Evolutionary conservation across 2,113 vertebrate genomes (phyloP), one percentile per base, ranked within the genome.

Genomic region (Pheucticus melanocephalus): DNA sequence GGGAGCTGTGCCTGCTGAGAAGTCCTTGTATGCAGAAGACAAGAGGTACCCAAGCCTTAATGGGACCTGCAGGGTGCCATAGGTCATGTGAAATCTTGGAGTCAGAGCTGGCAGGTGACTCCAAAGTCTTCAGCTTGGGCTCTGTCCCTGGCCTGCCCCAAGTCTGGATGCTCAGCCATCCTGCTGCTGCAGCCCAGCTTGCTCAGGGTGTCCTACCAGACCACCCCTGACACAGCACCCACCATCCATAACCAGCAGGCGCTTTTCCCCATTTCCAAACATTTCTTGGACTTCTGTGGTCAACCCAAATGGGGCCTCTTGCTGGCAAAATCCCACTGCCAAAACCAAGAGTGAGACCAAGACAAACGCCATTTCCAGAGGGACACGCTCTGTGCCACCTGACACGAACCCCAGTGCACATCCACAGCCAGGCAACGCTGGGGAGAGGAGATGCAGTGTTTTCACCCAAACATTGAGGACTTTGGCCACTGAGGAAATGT

Each of bases 401-500:
- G 65, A 51, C 59, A 11, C 0, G 0, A 57, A 20, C 47, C 27
- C 12, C 0, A 30, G 5, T 0, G 3, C 57, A 6, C 31, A 28
- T 27, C 21, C 40, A 59, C 40, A 73, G 54, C 23, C 10, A 2
- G 45, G 37, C 2, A 11, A 14, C 6, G 39, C 70, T 86, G 77
- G 13, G 68, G 39, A 66, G 35, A 59, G 25, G 51, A 64, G 18
- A 66, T 44, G 50, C 76, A 9, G 59, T 37, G 68, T 89, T 95
- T 97, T 89, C 88, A 89, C 95, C 95, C 81, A 91, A 73, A 88
- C 59, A 57, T 6, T 25, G 80, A 92, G 81, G 68, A 83, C 78
- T 90, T 95, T 91, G 94, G 95, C 71, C 97, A 92, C 86, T 6
- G 72, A 96, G 77, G 88, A 88, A 93, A 95, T 87, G 85, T 86